Evolutionary conservation across 2,888 invertebrate genomes (phyloP).

Genomic region (Mechanitis mazaeus): DNA sequence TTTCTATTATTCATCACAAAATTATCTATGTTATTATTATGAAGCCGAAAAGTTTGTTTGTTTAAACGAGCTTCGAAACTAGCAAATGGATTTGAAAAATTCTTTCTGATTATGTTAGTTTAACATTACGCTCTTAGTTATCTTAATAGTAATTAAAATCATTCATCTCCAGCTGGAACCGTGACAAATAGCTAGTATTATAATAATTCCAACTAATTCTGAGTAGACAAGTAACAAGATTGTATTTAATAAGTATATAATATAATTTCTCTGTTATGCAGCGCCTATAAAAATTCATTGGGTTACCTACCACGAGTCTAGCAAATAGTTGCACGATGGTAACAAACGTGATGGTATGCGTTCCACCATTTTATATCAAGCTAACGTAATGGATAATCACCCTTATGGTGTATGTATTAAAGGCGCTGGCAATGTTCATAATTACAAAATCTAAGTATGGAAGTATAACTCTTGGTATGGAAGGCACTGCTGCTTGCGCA

Average conservation of each 20-base stretch:
- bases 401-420: slow-evolving; percentile 15
- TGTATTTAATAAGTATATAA: neutral
- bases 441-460: neutral
- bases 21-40: no score
- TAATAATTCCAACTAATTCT: neutral
- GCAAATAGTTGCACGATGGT: slow-evolving; percentile 46
- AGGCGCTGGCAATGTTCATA: neutral
- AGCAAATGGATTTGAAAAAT: no score
- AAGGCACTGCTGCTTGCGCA: slow-evolving; percentile 44
- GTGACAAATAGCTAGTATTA: neutral
- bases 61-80: no score
- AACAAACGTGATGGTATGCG: slow-evolving; percentile 45
- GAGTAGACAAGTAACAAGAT: neutral
- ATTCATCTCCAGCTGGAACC: no score
- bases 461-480: slow-evolving; percentile 35
- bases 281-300: slow-evolving; percentile 47
- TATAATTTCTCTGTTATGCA: slow-evolving; percentile 27
- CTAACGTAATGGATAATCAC: slow-evolving; percentile 13
- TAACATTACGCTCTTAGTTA: no score
- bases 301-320: slow-evolving; percentile 42
- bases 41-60: no score
- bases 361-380: slow-evolving; percentile 7
- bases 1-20: neutral
- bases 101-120: no score
- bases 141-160: no score